These are phyloP conservation scores for Didymodactylos carnosus DNA, from an alignment of 2,888 invertebrate genomes.

Conservation along the genomic window DNA sequence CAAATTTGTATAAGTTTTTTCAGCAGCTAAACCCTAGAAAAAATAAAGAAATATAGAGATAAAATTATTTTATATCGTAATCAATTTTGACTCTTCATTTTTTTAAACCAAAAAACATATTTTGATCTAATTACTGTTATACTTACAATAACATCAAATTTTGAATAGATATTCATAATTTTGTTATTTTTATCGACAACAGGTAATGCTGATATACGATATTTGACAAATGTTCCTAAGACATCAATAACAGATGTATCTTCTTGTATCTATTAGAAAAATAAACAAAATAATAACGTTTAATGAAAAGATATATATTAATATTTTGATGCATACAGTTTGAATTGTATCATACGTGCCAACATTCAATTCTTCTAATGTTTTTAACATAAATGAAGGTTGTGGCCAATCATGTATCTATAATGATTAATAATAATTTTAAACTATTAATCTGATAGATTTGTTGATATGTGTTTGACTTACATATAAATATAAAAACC, in stretches of 20 bases:
- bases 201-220: constrained; percentile 81
- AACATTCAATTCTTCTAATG: constrained; percentile 32
- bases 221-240: constrained; percentile 75
- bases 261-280: constrained; percentile 33
- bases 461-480: no score
- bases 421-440: neutral
- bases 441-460: no score
- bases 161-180: constrained; percentile 87
- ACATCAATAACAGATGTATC: constrained; percentile 72
- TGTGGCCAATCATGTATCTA: constrained; percentile 32
- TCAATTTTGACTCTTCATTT: no score
- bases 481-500: constrained; percentile 92
- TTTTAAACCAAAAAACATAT: no score
- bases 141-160: constrained; percentile 95
- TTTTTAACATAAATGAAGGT: constrained; percentile 30
- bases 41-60: neutral
- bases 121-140: no score
- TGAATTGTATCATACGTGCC: constrained; percentile 31
- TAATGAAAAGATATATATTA: no score
- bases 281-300: no score
- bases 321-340: neutral
- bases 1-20: constrained; percentile 88
- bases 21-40: constrained; percentile 75
- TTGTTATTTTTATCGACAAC: constrained; percentile 67
- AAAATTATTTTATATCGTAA: neutral